Evolutionary conservation across 2,888 invertebrate genomes (phyloP), one percentile per base, ranked within the genome.

Genomic region (Antheraea yamamai): DNA sequence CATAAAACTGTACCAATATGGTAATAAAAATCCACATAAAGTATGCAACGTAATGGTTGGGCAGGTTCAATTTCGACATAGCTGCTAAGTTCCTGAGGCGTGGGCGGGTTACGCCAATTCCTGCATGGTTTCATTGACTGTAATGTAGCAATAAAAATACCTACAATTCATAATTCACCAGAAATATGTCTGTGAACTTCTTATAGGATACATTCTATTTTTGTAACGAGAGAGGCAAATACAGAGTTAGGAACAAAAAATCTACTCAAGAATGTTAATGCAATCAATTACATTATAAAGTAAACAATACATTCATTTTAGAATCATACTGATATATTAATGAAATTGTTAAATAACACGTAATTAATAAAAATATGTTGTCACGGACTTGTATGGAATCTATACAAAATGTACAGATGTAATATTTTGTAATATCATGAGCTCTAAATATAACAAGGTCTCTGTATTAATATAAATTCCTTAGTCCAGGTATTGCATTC

Each of bases 91-190:
- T 75, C 70, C 73, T 75, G 47, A 35, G 30, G 61, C 58, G 73
- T 75, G 30, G 75, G 75, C 47, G 73, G 20, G 26, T 75, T 72
- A 55, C 72, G 55, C 52, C 75, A 75, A 39, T 70, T 72, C 74
- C 74, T 75, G 72, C 23, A 47, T 12, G n/a, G 70, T n/a, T 66
- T 66, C 73, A 61, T 52, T n/a, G 74, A 30, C 70, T 70, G 14
- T 4, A 61, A 3, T 61, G 20, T n/a, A 61, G 10, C 6, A 20
- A n/a, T 61, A 61, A 66, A 66, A 66, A 66, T 66, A 30, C 3
- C 30, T 30, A 30, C 10, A 14, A 66, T 26, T 26, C n/a, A 58
- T 58, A 58, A 58, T 58, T 23, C 7, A 7, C n/a, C 20, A 58
- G 0, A 6, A 58, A 58, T 20, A 58, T 20, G 58, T 58, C 8